Evolutionary conservation across 2,888 invertebrate genomes (phyloP).

Genomic region (Cataglyphis livida): DNA sequence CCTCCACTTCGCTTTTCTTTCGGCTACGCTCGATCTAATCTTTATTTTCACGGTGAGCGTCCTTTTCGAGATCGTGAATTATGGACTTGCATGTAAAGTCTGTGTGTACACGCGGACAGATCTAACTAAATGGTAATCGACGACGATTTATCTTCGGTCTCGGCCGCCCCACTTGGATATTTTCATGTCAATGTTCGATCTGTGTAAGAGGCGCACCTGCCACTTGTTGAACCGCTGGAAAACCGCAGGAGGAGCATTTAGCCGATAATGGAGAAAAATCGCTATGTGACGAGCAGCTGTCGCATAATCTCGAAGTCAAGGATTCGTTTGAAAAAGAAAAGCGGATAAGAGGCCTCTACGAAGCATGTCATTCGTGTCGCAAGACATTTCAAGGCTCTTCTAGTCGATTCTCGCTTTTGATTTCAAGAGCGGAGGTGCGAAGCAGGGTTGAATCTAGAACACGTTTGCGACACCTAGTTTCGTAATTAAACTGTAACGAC

Average conservation of each 20-base stretch:
- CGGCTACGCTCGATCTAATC: constrained; percentile 65
- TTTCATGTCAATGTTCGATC: constrained; percentile 71
- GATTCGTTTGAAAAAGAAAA: not conserved
- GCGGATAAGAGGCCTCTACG: not conserved
- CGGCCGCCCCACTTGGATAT: constrained; percentile 57
- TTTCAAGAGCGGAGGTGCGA: not conserved
- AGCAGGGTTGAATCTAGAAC: not conserved
- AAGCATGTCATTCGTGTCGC: not conserved
- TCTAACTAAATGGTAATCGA: constrained; percentile 78
- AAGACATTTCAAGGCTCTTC: not conserved
- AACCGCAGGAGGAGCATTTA: constrained; percentile 59
- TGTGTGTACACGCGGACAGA: constrained; percentile 65
- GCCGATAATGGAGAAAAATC: constrained; percentile 33
- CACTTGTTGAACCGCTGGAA: constrained; percentile 72
- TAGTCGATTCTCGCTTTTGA: not conserved
- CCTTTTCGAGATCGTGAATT: constrained; percentile 72
- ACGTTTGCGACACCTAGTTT: not conserved
- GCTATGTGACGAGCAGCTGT: constrained; percentile 15
- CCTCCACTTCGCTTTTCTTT: constrained; percentile 37
- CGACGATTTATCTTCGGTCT: constrained; percentile 75
- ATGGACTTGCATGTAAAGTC: constrained; percentile 72
- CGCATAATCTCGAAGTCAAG: constrained; percentile 27
- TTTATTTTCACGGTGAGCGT: constrained; percentile 69
- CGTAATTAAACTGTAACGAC: not conserved
- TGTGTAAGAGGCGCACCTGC: constrained; percentile 71